Conservation (phyloP, 2,113 vertebrate genomes). For the Lasiurus cinereus region DNA sequence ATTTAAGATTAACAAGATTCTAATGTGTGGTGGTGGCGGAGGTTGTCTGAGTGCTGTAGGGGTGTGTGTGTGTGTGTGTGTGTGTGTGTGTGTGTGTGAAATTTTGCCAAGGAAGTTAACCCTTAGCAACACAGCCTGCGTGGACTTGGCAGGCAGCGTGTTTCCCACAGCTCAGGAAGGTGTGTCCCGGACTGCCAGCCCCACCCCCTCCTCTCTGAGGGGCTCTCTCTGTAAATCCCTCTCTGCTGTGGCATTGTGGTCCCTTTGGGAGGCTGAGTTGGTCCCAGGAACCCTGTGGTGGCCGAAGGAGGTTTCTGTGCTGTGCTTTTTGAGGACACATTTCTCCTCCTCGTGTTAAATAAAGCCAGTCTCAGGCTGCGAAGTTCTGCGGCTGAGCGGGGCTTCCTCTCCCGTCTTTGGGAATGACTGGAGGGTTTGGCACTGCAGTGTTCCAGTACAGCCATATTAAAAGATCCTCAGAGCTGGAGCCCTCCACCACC, state of each 20-base stretch:
- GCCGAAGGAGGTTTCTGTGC: slow-evolving; percentile 49
- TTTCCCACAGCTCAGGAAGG: slow-evolving; percentile 62
- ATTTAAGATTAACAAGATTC: slow-evolving; percentile 74
- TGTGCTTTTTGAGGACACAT: slow-evolving; percentile 59
- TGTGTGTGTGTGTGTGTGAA: background rate
- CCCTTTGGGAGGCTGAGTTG: slow-evolving; percentile 70
- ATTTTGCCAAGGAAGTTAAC: slow-evolving; percentile 68
- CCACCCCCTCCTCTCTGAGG: background rate
- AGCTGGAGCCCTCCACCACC: slow-evolving; percentile 84
- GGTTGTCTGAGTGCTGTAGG: slow-evolving; percentile 9
- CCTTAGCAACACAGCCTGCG: slow-evolving; percentile 45
- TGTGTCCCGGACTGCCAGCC: slow-evolving; percentile 51
- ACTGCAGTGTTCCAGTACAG: slow-evolving; percentile 90
- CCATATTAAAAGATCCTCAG: slow-evolving; percentile 91
- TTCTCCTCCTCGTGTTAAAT: slow-evolving; percentile 77
- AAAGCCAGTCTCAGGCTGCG: slow-evolving; percentile 64
- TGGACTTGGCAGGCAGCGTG: slow-evolving; percentile 60
- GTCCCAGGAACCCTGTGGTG: slow-evolving; percentile 60
- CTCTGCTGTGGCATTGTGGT: slow-evolving; percentile 16
- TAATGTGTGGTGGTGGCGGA: slow-evolving; percentile 2
- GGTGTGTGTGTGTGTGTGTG: background rate
- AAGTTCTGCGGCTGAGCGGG: slow-evolving; percentile 84
- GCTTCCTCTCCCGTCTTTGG: slow-evolving; percentile 81
- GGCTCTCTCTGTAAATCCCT: background rate
- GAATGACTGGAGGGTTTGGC: slow-evolving; percentile 82